Base-by-base conservation (phyloP, 2,888 invertebrate species). In the Campopleginae sp. region DNA sequence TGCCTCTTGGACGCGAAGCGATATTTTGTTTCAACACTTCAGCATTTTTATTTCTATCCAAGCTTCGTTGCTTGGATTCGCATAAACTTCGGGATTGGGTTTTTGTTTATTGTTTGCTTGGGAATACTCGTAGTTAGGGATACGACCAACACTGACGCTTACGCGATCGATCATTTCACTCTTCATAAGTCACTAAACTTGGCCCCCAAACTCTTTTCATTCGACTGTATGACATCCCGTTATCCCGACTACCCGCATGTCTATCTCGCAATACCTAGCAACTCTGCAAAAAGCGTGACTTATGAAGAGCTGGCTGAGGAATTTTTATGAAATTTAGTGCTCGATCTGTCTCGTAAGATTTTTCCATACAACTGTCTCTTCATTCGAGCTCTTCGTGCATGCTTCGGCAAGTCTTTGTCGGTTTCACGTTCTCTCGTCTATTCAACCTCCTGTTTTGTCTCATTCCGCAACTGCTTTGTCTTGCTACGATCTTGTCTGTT, bases 1-100 rank as follows among this genome's bases (percentile, higher is more conserved):
- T 86, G 85, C 80, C 85, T 86, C 82, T 86, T 80, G 68, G 46
- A 71, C 82, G 82, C 82, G 79, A 83, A 80, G 66, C 74, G 63
- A 80, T 80, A 58, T 80, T 27, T 44, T 44, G 23, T 65, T 72
- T 17, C 42, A 51, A 10, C 63, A 51, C 19, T 68, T 79, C 58
- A 48, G 63, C 23, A 38, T 63, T 14, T 77, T 77, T 42, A n/a
- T 33, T 42, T 19, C 31, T 19, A 54, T 54, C 14, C 58, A 42
- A 23, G 31, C 33, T 48, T 78, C n/a, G 38, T 77, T 48, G 42
- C 66, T 66, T 63, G 58, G 44, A 66, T 80, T 42, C 23, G 63
- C 8, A 66, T 63, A 66, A 68, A 79, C 19, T 42, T 48, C 58
- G 72, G 54, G 44, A 63, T 54, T 70, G 46, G 33, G 48, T 38